These are phyloP conservation scores for Drosophila anceps DNA, from an alignment of 2,888 invertebrate genomes.

Conservation along the genomic window DNA sequence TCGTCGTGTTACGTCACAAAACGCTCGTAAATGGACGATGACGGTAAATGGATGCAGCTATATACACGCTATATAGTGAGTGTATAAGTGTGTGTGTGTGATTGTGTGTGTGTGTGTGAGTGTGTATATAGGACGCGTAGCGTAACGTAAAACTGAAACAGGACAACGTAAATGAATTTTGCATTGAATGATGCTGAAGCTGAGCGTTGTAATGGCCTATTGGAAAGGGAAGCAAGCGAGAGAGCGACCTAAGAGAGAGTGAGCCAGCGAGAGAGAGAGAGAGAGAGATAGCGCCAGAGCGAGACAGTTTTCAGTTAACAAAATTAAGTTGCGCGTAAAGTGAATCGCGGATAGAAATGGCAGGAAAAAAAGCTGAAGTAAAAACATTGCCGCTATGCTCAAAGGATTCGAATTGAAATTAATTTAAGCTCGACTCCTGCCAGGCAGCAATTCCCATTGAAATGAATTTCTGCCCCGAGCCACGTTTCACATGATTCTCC, in stretches of 20 bases:
- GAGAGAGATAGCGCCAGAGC: neutral
- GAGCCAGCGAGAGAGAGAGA: neutral
- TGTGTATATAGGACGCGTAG: conserved; percentile 70
- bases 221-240: conserved; percentile 9
- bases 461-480: neutral
- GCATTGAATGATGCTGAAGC: conserved; percentile 74
- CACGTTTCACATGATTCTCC: conserved; percentile 9
- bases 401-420: conserved; percentile 11
- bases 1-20: conserved; percentile 65
- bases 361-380: neutral
- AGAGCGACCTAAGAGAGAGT: conserved; percentile 2
- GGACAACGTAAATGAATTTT: conserved; percentile 81
- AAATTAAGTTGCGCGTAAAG: conserved; percentile 15
- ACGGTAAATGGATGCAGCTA: conserved; percentile 56
- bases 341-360: conserved; percentile 6
- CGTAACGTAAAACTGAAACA: conserved; percentile 77
- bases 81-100: conserved; percentile 10
- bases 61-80: conserved; percentile 3
- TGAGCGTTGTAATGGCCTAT: conserved; percentile 20
- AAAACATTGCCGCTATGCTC: conserved; percentile 1
- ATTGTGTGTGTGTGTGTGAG: conserved; percentile 7
- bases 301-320: conserved; percentile 13
- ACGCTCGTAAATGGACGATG: conserved; percentile 58
- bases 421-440: conserved; percentile 15
- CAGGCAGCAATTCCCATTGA: neutral